A percentile compares a stretch with the other conserved stretches of the same genome.
Evolutionary conservation across 2,888 invertebrate species (phyloP).

Genomic region (Merodon equestris): DNA sequence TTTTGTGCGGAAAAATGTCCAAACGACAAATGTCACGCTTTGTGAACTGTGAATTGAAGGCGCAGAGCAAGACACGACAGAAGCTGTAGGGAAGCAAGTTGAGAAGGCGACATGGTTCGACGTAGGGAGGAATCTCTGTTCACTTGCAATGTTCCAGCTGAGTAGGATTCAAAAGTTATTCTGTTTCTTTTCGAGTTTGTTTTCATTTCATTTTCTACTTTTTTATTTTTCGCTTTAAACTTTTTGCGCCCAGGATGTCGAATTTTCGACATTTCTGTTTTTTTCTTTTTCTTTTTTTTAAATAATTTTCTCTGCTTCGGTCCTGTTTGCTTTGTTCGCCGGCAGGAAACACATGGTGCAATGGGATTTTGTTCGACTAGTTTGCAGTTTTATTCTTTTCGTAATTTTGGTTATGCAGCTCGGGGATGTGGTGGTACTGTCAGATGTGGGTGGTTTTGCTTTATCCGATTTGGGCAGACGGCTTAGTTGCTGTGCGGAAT

Average conservation of each 20-base stretch:
- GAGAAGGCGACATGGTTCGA: constrained; percentile 39
- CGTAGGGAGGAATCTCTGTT: constrained; percentile 32
- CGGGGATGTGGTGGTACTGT: constrained; percentile 17
- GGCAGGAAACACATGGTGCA: constrained; percentile 60
- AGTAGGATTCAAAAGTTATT: constrained; percentile 62
- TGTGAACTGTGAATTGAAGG: constrained; percentile 67
- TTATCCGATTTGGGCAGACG: too few relatives aligned
- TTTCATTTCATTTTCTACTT: constrained; percentile 13
- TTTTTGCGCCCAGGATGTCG: constrained; percentile 46
- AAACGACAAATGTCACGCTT: constrained; percentile 68
- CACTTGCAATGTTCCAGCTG: constrained; percentile 64
- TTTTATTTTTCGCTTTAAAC: constrained; percentile 21
- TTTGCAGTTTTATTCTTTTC: constrained; percentile 3
- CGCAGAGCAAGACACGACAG: constrained; percentile 23
- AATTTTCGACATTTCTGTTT: constrained; percentile 50
- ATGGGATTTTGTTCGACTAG: constrained; percentile 43
- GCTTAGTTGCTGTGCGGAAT: too few relatives aligned
- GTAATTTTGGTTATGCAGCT: constrained; percentile 56
- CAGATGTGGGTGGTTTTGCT: neutral
- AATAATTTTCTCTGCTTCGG: too few relatives aligned
- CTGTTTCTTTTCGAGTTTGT: constrained; percentile 54
- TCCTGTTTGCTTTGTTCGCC: constrained; percentile 3
- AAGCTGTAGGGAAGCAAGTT: neutral
- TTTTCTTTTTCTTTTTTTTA: constrained; percentile 17
- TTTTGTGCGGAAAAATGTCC: too few relatives aligned